Conservation (phyloP, 2,797 vertebrate species). For the Lithobates pipiens region DNA sequence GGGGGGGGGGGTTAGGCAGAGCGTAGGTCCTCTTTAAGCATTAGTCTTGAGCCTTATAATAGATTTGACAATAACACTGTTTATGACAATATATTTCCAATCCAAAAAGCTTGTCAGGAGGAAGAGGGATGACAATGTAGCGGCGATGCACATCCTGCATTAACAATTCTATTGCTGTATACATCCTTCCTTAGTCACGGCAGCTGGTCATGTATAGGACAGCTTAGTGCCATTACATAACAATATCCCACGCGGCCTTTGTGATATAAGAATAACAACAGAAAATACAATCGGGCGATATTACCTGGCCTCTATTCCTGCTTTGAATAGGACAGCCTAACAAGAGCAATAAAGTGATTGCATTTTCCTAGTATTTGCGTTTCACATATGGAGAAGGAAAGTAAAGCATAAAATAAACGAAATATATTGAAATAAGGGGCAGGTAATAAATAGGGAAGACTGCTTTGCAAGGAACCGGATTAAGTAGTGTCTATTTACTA, state of each 20-base stretch:
- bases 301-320: no score
- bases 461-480: no score
- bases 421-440: no score
- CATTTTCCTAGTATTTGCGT: no score
- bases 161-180: not conserved
- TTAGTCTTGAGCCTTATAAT: no score
- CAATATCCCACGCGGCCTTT: not conserved
- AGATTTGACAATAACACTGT: not conserved
- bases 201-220: constrained; percentile 19
- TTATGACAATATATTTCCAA: not conserved
- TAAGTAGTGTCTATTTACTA: no score
- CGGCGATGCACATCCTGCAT: constrained; percentile 8
- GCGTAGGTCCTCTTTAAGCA: no score
- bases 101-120: not conserved
- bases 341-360: not conserved
- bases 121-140: not conserved
- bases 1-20: no score
- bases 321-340: no score
- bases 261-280: not conserved
- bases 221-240: not conserved
- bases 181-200: constrained; percentile 40
- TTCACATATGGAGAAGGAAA: no score
- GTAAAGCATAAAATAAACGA: no score
- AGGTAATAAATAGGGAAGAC: no score
- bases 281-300: not conserved